Evolutionary conservation across 2,888 invertebrate species (phyloP), one percentile per base, ranked within the genome.

Genomic region (Pseudanteris insignis): DNA sequence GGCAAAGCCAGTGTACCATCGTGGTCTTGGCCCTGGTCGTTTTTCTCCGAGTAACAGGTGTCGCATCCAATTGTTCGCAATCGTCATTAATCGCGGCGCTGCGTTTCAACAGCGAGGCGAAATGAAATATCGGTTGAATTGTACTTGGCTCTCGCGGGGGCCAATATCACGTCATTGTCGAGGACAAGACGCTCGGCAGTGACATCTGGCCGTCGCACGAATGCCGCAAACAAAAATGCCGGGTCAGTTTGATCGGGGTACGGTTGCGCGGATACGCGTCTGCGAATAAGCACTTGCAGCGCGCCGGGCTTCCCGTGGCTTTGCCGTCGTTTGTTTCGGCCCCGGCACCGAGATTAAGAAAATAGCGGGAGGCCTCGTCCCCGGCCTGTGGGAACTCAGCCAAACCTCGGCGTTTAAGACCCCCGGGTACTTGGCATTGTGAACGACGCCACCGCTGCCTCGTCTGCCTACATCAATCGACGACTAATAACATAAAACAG

Each of bases 321-420:
- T 59, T 55, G 30, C 36, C 54, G 37, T 40, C 64, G 48, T 60
- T 64, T 64, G 60, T 63, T 63, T 63, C 63, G 51, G 50, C 51
- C 38, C 54, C 50, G 46, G 46, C 37, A 26, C 57, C 65, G 70
- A 72, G 73, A 74, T 70, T 73, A 75, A 76, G 78, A 74, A 78
- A 78, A 76, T 76, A 76, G 73, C 77, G 71, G 72, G 72, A 73
- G 72, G 68, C 70, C 68, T 7, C 69, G 72, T 43, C 24, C 28
- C 54, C 25, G 32, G 54, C 53, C n/a, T 60, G 64, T 64, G 64
- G 60, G 60, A 64, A 60, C 60, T 3, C 28, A 21, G 53, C 60
- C 64, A 60, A 64, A 41, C 48, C 48, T 47, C 41, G 41, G 25
- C 44, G 37, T 15, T 53, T 47, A 37, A 60, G 41, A 18, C 48